Conservation (phyloP, 2,797 vertebrate species). For the Ataeniobius toweri region DNA sequence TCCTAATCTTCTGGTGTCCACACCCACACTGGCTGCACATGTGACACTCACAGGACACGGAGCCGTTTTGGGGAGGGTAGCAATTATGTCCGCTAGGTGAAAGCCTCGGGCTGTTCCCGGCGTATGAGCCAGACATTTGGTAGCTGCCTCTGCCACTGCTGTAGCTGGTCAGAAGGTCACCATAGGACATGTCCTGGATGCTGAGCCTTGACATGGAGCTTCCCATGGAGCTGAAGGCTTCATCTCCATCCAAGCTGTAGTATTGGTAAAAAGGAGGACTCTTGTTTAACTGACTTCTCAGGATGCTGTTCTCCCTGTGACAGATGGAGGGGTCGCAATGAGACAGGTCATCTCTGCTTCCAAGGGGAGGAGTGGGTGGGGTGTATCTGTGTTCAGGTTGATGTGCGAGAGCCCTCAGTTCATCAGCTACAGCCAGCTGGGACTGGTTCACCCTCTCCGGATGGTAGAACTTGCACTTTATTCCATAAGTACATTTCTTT, state of each 20-base stretch:
- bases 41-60: background rate
- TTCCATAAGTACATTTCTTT: conserved; percentile 91
- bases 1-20: conserved; percentile 14
- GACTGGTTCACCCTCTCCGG: conserved; percentile 82
- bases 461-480: conserved; percentile 92
- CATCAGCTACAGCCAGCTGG: conserved; percentile 87
- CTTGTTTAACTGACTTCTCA: background rate
- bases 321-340: conserved; percentile 35
- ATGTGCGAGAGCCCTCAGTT: conserved; percentile 81
- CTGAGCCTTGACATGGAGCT: conserved; percentile 52
- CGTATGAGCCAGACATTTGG: conserved; percentile 24
- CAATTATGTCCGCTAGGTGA: background rate
- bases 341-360: conserved; percentile 37
- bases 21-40: conserved; percentile 18
- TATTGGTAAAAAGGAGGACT: conserved; percentile 26
- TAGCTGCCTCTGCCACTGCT: conserved; percentile 71
- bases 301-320: conserved; percentile 45
- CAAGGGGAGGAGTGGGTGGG: conserved; percentile 28
- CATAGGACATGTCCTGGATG: conserved; percentile 42
- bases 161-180: conserved; percentile 41
- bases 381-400: conserved; percentile 29
- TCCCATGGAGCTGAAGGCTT: conserved; percentile 73
- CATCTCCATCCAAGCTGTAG: conserved; percentile 53
- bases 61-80: background rate
- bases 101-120: background rate